Conservation (phyloP, 92 coral and sea anemone genomes). For the Scolanthus callimorphus region DNA sequence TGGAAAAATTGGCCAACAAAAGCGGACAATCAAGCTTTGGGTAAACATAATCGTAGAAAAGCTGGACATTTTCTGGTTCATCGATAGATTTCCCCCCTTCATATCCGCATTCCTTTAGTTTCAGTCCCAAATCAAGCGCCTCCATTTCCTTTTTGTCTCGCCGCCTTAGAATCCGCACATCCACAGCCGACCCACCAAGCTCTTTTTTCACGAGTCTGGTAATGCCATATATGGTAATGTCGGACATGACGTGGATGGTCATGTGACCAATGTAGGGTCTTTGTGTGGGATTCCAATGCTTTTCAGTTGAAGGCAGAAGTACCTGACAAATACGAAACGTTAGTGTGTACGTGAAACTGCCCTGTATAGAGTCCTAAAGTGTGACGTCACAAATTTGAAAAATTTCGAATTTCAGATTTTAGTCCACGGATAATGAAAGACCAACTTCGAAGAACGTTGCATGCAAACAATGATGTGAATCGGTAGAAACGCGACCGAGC, state of each 20-base stretch:
- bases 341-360: too few relatives aligned
- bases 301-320: slow-evolving; percentile 39
- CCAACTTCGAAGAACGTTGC: too few relatives aligned
- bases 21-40: slow-evolving; percentile 69
- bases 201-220: slow-evolving; percentile 49
- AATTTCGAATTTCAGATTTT: too few relatives aligned
- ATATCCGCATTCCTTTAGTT: slow-evolving; percentile 56
- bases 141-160: slow-evolving; percentile 30
- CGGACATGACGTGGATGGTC: slow-evolving; percentile 44
- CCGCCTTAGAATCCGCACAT: slow-evolving; percentile 41
- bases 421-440: too few relatives aligned
- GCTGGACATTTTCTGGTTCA: slow-evolving; percentile 24
- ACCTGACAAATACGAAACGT: slow-evolving; percentile 24
- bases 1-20: slow-evolving; percentile 46
- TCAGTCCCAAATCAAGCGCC: slow-evolving; percentile 30
- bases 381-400: too few relatives aligned
- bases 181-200: slow-evolving; percentile 51
- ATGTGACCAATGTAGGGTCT: slow-evolving; percentile 35
- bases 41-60: slow-evolving; percentile 70
- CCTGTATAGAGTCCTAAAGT: too few relatives aligned
- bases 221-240: slow-evolving; percentile 62
- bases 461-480: too few relatives aligned
- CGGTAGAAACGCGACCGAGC: too few relatives aligned
- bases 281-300: slow-evolving; percentile 37
- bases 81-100: slow-evolving; percentile 43